phyloP scores from a whole-genome alignment of 2,888 invertebrate genomes.

The Chrysodeixis includens region DNA sequence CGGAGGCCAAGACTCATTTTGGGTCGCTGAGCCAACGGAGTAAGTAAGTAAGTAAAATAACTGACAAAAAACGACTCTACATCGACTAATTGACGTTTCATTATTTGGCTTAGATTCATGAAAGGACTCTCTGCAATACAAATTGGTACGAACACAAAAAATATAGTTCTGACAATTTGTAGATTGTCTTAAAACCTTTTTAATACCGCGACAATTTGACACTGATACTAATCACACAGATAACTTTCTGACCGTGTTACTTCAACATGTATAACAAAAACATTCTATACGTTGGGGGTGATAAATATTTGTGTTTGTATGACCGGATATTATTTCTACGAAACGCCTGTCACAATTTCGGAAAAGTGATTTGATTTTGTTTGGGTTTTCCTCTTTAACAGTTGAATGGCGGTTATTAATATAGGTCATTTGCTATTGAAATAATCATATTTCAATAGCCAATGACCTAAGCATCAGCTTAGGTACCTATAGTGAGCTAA shows the following conservation, averaged over 20 bases:
- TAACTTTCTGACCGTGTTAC: constrained; percentile 35
- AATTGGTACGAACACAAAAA: no score
- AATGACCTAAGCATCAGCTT: no score
- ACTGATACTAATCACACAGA: constrained; percentile 31
- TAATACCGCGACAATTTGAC: constrained; percentile 9
- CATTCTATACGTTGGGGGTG: constrained; percentile 19
- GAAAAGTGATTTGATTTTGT: not conserved
- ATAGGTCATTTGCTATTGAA: no score
- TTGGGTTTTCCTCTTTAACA: not conserved
- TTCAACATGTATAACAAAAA: constrained; percentile 12
- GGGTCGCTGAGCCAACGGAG: no score
- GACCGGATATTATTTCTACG: not conserved
- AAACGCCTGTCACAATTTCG: not conserved
- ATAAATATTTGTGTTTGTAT: constrained; percentile 25
- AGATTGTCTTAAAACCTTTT: not conserved
- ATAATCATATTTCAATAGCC: no score
- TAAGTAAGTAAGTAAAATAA: no score
- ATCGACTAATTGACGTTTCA: no score
- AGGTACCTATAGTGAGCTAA: no score
- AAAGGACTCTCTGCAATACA: no score
- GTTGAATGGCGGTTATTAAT: not conserved
- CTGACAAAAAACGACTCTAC: no score
- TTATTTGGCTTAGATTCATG: no score
- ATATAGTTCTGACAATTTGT: not conserved
- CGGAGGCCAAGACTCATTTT: no score